These are phyloP conservation scores for Chrysochloris asiatica DNA, from an alignment of 2,113 vertebrate species.

Conservation along the genomic window DNA sequence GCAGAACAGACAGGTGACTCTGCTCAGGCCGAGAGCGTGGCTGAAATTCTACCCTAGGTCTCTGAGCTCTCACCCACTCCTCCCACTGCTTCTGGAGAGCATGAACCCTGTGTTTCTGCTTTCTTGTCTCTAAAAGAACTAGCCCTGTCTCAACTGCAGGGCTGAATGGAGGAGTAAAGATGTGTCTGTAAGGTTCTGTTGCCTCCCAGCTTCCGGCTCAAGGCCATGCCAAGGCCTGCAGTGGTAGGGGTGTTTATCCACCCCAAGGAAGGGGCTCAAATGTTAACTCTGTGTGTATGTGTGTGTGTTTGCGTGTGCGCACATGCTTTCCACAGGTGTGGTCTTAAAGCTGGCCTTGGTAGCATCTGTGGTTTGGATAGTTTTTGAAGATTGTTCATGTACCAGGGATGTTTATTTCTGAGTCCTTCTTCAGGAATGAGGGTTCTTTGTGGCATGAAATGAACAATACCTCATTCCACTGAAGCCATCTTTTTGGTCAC, in stretches of 20 bases:
- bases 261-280: too few species aligned
- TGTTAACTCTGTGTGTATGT: too few species aligned
- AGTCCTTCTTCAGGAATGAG: neutral
- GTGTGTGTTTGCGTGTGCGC: rapidly evolving
- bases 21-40: neutral
- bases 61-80: neutral
- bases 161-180: neutral
- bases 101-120: neutral
- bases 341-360: neutral
- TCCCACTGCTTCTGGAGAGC: neutral
- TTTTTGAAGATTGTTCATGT: neutral
- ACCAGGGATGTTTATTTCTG: neutral
- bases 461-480: neutral
- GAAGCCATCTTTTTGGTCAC: neutral
- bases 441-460: too few species aligned
- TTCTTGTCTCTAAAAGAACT: neutral
- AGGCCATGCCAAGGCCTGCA: too few species aligned
- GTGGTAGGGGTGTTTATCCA: too few species aligned
- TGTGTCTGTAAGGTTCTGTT: neutral
- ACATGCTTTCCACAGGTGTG: rapidly evolving
- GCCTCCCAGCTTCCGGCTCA: too few species aligned
- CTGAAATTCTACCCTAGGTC: neutral
- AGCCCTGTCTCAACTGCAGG: neutral
- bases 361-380: neutral
- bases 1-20: neutral